A percentile compares a stretch with the other conserved stretches of the same genome.
Conservation (phyloP, 2,888 invertebrate genomes). For the Augiades crinisus region DNA sequence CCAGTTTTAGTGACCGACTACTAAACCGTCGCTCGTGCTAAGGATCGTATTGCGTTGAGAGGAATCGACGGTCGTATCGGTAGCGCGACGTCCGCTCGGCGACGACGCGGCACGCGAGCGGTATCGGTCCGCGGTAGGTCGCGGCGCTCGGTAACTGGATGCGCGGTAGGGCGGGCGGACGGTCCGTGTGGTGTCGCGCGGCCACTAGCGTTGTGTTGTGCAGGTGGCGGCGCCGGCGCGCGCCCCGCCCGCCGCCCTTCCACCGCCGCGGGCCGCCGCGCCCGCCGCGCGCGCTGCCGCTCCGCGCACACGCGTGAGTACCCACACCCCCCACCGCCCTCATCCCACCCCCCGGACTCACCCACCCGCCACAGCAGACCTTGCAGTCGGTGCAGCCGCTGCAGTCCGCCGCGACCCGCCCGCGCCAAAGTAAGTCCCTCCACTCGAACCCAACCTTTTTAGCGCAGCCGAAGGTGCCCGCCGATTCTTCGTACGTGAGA, state of each 20-base stretch:
- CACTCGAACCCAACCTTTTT: too few relatives aligned
- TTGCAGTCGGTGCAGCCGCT: too few relatives aligned
- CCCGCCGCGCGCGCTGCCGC: conserved; percentile 46
- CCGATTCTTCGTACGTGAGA: too few relatives aligned
- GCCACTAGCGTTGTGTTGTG: conserved; percentile 50
- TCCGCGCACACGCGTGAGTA: conserved; percentile 22
- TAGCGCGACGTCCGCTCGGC: not conserved
- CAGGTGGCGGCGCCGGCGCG: conserved; percentile 69
- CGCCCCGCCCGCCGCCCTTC: conserved; percentile 83
- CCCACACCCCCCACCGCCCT: conserved; percentile 1
- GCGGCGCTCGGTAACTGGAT: conserved; percentile 26
- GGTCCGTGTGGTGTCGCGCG: conserved; percentile 30
- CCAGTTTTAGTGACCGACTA: conserved; percentile 9
- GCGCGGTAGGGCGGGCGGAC: conserved; percentile 30
- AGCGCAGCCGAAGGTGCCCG: too few relatives aligned
- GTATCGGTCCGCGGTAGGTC: too few relatives aligned
- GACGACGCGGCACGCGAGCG: not conserved
- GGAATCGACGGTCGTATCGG: not conserved
- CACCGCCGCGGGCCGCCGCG: conserved; percentile 67
- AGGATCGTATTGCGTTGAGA: too few relatives aligned
- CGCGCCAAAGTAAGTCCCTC: too few relatives aligned
- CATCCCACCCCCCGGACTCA: conserved; percentile 56
- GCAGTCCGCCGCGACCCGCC: too few relatives aligned
- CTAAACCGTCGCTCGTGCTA: not conserved
- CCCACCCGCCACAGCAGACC: not conserved